Conservation (phyloP, 2,113 vertebrate genomes). For the Vidua chalybeata region DNA sequence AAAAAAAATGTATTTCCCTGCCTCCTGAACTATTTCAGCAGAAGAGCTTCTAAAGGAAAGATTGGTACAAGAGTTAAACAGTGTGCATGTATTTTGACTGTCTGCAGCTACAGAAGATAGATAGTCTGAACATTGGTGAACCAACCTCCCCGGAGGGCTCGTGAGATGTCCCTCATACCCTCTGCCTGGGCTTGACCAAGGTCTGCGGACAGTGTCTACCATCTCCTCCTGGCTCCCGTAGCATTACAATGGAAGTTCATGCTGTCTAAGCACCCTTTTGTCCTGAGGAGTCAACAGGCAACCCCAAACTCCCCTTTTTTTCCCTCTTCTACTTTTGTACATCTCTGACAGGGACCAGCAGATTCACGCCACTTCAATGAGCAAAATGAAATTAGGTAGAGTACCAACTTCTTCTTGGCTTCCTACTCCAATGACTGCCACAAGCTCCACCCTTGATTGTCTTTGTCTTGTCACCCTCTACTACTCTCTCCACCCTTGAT, state of each 20-base stretch:
- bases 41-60: background rate
- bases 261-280: fast-evolving
- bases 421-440: background rate
- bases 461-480: no score
- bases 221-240: fast-evolving
- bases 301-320: background rate
- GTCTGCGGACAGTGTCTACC: fast-evolving
- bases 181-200: background rate
- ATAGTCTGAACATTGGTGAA: background rate
- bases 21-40: background rate
- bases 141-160: background rate
- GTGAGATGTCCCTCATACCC: background rate
- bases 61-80: background rate
- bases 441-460: fast-evolving
- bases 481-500: background rate
- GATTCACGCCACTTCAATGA: fast-evolving
- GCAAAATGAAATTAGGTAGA: background rate
- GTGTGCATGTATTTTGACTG: background rate
- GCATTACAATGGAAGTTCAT: background rate
- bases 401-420: background rate
- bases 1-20: background rate
- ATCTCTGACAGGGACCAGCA: background rate
- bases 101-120: background rate
- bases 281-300: background rate
- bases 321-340: background rate